These are phyloP conservation scores for Drosophila recens DNA, from an alignment of 2,888 invertebrate genomes.

Conservation along the genomic window DNA sequence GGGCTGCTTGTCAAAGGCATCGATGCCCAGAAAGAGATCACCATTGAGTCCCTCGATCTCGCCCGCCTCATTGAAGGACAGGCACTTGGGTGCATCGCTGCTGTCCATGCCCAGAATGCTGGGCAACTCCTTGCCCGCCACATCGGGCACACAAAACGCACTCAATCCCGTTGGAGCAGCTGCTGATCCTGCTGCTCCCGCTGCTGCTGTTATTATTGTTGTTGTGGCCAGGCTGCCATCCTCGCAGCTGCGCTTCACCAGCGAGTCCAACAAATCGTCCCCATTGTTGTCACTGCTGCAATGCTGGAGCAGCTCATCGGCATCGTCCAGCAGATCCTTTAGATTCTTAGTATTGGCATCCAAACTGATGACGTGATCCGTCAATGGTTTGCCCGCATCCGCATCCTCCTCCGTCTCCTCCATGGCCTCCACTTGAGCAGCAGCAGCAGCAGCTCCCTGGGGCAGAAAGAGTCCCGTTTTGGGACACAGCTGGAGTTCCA, in stretches of 20 bases:
- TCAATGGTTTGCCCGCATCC: slow-evolving; percentile 5
- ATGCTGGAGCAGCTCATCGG: slow-evolving; percentile 83
- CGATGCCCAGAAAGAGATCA: slow-evolving; percentile 81
- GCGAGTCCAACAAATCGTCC: slow-evolving; percentile 87
- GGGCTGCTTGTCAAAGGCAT: slow-evolving; percentile 74
- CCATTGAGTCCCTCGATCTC: slow-evolving; percentile 84
- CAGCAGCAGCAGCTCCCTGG: slow-evolving; percentile 35
- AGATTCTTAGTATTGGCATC: slow-evolving; percentile 84
- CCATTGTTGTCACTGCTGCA: slow-evolving; percentile 85
- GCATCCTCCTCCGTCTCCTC: background rate
- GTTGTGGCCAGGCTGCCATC: slow-evolving; percentile 86
- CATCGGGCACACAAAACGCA: slow-evolving; percentile 66
- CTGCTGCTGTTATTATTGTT: slow-evolving; percentile 25
- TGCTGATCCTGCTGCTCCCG: slow-evolving; percentile 36
- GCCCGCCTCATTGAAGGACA: slow-evolving; percentile 84
- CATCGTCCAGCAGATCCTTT: slow-evolving; percentile 84
- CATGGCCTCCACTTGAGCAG: background rate
- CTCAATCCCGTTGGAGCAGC: slow-evolving; percentile 45
- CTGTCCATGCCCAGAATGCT: slow-evolving; percentile 88
- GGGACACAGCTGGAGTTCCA: slow-evolving; percentile 81
- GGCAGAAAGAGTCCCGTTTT: slow-evolving; percentile 83
- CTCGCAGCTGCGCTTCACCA: slow-evolving; percentile 88
- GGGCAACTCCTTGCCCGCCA: slow-evolving; percentile 87
- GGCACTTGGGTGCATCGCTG: slow-evolving; percentile 83
- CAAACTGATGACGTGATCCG: slow-evolving; percentile 51